Evolutionary conservation across 2,113 vertebrate species (phyloP), one percentile per base, ranked within the genome.

Genomic region (Chlorodrepanis virens): DNA sequence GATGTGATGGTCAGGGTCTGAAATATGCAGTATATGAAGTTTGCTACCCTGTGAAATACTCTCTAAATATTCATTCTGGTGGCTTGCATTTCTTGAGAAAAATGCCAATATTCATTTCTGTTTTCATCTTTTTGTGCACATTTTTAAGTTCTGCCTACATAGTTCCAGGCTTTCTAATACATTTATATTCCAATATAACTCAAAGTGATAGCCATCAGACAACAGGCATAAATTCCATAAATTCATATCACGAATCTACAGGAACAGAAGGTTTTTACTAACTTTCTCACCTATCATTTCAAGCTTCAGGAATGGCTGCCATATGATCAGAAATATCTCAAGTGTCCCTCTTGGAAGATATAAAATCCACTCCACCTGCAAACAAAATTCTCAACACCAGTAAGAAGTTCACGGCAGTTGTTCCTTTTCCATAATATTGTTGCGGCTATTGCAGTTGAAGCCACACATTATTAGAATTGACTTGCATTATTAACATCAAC

Each of bases 291-390:
- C 49, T 90, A 65, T 25, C 1, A 0, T 92, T 95, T 89, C 60
- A 85, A 80, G 33, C 44, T 64, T 90, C 63, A 78, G 53, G 40
- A 91, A 77, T 75, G 80, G 19, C 42, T 83, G 67, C 63, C 83
- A 80, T 83, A 90, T 59, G 45, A 94, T 22, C 39, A 83, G 80
- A 94, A 86, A 65, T 79, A 59, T 60, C 49, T 71, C 49, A 45
- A 60, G 12, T 59, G 54, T 90, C 44, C 42, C 40, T 83, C 65
- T 77, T 79, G 64, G 67, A 96, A 89, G 63, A 87, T 67, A 64
- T 29, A 91, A 97, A 94, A 78, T 28, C 21, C n/a, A 44, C 27
- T 83, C 61, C 68, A 93, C 83, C 63, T 83, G 80, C 72, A 89
- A 70, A 94, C n/a, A 78, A 44, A 77, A 25, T 87, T 93, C 47